These are phyloP conservation scores for Plectrocnemia conspersa DNA, from an alignment of 1,140 invertebrate genomes.

Conservation along the genomic window DNA sequence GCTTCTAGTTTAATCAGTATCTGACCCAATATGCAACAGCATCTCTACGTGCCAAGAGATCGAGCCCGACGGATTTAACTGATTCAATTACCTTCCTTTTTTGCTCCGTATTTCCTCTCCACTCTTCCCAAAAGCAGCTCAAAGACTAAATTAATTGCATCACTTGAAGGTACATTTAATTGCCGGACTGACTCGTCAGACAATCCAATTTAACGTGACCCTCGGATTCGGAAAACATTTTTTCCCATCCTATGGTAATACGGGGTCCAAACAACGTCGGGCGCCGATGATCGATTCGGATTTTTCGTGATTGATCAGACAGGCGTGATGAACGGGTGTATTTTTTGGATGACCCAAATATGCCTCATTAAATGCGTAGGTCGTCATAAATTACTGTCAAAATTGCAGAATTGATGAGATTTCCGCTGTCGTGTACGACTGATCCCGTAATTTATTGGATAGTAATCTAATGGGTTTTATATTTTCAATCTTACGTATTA, in stretches of 20 bases:
- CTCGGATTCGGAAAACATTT: neutral
- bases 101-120: conserved; percentile 3
- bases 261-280: neutral
- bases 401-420: neutral
- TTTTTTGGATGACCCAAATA: no score
- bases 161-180: conserved; percentile 18
- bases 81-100: conserved; percentile 17
- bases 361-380: conserved; percentile 4
- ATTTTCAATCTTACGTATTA: no score
- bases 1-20: no score
- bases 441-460: no score
- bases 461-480: no score
- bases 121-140: conserved; percentile 3
- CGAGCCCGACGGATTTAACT: no score
- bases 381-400: conserved; percentile 17
- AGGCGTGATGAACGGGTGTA: no score
- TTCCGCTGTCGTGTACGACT: no score
- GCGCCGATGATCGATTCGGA: neutral
- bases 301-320: conserved; percentile 2
- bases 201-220: conserved; percentile 9
- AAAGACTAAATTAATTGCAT: conserved; percentile 16
- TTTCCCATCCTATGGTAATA: no score
- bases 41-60: no score
- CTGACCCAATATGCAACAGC: no score
- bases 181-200: conserved; percentile 4